phyloP scores from a whole-genome alignment of 2,113 vertebrate species.

The Salvator merianae region DNA sequence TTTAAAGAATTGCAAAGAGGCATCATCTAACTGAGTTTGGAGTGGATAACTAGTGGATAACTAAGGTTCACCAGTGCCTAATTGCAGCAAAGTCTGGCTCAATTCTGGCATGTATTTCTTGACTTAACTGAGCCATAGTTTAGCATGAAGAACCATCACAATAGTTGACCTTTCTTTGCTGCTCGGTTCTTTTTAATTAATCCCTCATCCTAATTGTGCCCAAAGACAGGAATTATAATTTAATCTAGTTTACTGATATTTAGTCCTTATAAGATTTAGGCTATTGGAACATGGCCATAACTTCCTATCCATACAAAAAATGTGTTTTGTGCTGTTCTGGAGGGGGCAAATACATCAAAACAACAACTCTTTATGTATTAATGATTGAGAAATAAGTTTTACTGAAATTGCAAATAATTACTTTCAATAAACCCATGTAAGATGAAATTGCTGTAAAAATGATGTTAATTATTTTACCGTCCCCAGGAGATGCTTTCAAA shows the following conservation, averaged over 20 bases:
- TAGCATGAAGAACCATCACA: neutral
- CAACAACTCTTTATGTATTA: conserved; percentile 3
- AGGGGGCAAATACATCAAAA: neutral
- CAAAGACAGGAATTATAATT: neutral
- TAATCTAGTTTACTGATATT: neutral
- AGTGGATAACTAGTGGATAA: neutral
- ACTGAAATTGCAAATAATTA: neutral
- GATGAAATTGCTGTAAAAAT: neutral
- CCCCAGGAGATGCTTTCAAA: conserved; percentile 3
- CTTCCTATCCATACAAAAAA: neutral
- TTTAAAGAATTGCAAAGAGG: conserved; percentile 29
- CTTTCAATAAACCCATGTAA: neutral
- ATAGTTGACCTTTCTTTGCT: neutral
- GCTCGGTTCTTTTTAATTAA: neutral
- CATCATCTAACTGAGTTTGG: conserved; percentile 35
- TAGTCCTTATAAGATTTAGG: neutral
- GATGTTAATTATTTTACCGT: neutral
- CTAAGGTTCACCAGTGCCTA: neutral
- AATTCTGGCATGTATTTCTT: neutral
- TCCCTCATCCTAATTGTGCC: neutral
- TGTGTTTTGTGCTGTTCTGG: neutral
- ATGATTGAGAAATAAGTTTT: neutral
- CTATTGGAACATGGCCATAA: neutral
- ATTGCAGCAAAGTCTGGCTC: neutral
- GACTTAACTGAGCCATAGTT: neutral